Conservation (phyloP, 2,797 vertebrate species). For the Avahi laniger region DNA sequence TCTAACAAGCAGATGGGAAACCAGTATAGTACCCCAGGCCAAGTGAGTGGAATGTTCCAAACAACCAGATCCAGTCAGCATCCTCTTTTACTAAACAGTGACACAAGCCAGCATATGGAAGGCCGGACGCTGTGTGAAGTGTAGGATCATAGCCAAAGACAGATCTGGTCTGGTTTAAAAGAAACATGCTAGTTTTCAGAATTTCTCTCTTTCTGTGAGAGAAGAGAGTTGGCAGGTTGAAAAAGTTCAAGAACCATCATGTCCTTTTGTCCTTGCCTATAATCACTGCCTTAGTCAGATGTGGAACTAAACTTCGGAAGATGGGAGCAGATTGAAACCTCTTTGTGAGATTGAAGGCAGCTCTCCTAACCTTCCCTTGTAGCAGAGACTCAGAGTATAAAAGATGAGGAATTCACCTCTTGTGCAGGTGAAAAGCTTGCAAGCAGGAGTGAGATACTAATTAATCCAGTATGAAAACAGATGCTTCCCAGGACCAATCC, state of each 20-base stretch:
- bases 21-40: neutral
- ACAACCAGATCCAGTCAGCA: conserved; percentile 52
- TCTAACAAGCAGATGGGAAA: conserved; percentile 67
- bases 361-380: neutral
- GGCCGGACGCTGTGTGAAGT: conserved; percentile 23
- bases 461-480: neutral
- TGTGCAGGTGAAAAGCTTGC: neutral
- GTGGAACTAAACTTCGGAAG: neutral
- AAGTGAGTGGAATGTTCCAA: conserved; percentile 68
- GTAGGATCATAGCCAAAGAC: conserved; percentile 13
- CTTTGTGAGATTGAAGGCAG: neutral
- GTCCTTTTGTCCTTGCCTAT: neutral
- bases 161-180: conserved; percentile 13
- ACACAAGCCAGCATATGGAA: conserved; percentile 67
- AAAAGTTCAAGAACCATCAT: neutral
- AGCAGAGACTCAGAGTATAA: neutral
- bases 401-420: neutral
- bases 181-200: neutral
- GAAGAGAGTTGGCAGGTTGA: neutral
- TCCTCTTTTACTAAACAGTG: conserved; percentile 63
- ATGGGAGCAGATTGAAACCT: neutral
- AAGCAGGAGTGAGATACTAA: neutral
- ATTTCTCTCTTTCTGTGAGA: neutral
- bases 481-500: neutral
- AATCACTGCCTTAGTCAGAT: neutral